A percentile compares a stretch with the other conserved stretches of the same genome.
These are phyloP conservation scores for Anneissia japonica DNA, from an alignment of 35 echinoderm and acorn worm genomes.

Conservation along the genomic window DNA sequence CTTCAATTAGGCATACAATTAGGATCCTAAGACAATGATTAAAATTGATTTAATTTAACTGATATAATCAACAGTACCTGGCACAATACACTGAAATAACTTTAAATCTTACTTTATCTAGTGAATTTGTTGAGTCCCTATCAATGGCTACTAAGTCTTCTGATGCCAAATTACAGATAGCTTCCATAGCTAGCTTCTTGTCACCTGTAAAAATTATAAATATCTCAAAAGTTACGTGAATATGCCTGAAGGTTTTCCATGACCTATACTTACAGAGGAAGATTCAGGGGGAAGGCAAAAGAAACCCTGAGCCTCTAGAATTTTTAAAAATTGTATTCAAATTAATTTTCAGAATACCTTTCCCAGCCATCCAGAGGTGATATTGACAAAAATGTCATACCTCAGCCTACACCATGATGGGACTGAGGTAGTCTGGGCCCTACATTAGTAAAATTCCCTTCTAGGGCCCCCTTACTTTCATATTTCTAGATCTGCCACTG, in stretches of 20 bases:
- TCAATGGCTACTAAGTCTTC: slow-evolving; percentile 63
- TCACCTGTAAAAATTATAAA: slow-evolving; percentile 36
- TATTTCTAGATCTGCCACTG: too few species aligned
- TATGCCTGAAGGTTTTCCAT: not conserved
- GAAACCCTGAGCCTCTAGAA: not conserved
- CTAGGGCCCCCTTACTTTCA: too few species aligned
- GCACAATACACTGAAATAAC: too few species aligned
- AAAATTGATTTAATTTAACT: too few species aligned
- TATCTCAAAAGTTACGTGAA: not conserved
- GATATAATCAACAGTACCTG: too few species aligned
- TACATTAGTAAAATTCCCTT: too few species aligned
- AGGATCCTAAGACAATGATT: too few species aligned
- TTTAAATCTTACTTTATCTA: slow-evolving; percentile 41
- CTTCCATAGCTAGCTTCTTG: slow-evolving; percentile 47
- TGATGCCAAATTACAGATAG: slow-evolving; percentile 61
- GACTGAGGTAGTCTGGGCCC: too few species aligned
- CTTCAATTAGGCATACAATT: too few species aligned
- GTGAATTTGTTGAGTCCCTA: slow-evolving; percentile 25
- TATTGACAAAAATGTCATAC: not conserved
- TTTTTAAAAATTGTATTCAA: not conserved
- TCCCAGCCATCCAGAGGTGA: not conserved
- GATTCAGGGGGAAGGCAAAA: not conserved
- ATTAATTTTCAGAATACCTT: not conserved
- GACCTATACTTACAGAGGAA: not conserved
- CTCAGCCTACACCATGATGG: too few species aligned